A percentile compares a stretch with the other conserved stretches of the same genome.
Conservation (phyloP, 2,888 invertebrate species). For the Drosophila neonasuta region DNA sequence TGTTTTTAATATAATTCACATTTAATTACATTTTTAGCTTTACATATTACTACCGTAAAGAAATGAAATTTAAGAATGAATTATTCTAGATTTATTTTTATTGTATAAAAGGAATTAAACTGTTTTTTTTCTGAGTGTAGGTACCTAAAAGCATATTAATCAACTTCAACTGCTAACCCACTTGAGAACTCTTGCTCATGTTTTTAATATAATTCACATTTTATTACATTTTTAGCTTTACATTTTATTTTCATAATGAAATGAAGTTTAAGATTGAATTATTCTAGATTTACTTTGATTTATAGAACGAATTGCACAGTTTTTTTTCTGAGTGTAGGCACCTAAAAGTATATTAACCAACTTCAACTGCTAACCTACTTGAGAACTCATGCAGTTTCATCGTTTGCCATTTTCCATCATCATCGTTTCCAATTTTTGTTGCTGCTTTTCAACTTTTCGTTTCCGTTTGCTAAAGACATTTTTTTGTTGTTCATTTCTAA, state of each 20-base stretch:
- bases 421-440: slow-evolving; percentile 18
- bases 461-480: slow-evolving; percentile 36
- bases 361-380: slow-evolving; percentile 4
- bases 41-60: too few species aligned
- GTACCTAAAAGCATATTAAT: not conserved
- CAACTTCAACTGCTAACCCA: slow-evolving; percentile 1
- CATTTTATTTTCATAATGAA: too few species aligned
- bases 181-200: not conserved
- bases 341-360: not conserved
- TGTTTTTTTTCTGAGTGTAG: not conserved
- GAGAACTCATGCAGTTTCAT: not conserved
- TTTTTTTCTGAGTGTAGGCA: not conserved
- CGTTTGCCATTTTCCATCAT: not conserved
- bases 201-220: too few species aligned
- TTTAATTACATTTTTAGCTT: too few species aligned
- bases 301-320: not conserved
- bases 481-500: slow-evolving; percentile 11
- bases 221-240: too few species aligned
- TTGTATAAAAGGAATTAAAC: too few species aligned
- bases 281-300: too few species aligned
- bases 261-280: too few species aligned
- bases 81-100: too few species aligned
- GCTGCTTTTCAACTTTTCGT: slow-evolving; percentile 15
- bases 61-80: too few species aligned
- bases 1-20: too few species aligned